Evolutionary conservation across 2,888 invertebrate species (phyloP).

Genomic region (Sipunculus nudus): DNA sequence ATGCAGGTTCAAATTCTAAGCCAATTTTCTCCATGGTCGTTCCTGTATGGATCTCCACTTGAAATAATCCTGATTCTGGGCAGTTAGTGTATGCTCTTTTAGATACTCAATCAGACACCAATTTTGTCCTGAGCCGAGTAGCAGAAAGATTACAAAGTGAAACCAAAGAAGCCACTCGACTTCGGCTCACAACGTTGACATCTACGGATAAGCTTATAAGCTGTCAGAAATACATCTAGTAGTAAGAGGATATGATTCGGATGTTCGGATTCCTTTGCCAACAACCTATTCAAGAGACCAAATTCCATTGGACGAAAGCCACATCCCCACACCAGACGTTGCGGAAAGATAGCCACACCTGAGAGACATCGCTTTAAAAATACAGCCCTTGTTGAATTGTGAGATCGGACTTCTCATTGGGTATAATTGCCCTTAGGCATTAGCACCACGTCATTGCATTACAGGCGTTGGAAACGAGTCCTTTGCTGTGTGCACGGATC

Average conservation of each 20-base stretch:
- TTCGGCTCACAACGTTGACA: slow-evolving; percentile 37
- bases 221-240: slow-evolving; percentile 13
- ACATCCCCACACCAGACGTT: slow-evolving; percentile 37
- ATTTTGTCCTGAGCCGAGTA: slow-evolving; percentile 21
- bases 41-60: slow-evolving; percentile 33
- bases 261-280: slow-evolving; percentile 29
- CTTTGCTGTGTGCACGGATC: no score
- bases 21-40: slow-evolving; percentile 29
- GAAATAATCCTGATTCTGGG: slow-evolving; percentile 24
- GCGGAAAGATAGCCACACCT: slow-evolving; percentile 36
- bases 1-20: no score
- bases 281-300: slow-evolving; percentile 25
- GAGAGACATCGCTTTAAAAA: slow-evolving; percentile 20
- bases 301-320: slow-evolving; percentile 36
- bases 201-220: slow-evolving; percentile 6
- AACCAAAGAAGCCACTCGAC: slow-evolving; percentile 6
- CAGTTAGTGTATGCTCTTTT: slow-evolving; percentile 39
- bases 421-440: slow-evolving; percentile 39
- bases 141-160: no score
- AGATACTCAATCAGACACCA: slow-evolving; percentile 40
- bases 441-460: no score
- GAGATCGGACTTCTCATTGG: slow-evolving; percentile 39
- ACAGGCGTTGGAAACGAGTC: no score
- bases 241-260: slow-evolving; percentile 23
- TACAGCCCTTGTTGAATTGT: slow-evolving; percentile 21